Evolutionary conservation across 2,113 vertebrate species (phyloP), one percentile per base, ranked within the genome.

Genomic region (Acinonyx jubatus): DNA sequence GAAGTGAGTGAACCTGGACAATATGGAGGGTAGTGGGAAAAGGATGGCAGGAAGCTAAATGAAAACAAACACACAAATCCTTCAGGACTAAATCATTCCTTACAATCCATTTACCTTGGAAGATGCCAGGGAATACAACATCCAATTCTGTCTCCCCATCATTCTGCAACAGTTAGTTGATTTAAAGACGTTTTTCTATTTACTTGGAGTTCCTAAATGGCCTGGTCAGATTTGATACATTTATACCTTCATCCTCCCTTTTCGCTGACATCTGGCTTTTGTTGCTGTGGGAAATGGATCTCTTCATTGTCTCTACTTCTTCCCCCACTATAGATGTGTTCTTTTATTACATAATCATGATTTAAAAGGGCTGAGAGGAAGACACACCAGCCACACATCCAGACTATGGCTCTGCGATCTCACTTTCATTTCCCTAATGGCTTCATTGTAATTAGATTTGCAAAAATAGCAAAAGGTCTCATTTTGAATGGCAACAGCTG

Each of bases 401-500:
- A 95, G 65, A 73, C 93, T 92, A 81, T 41, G 80, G 97, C 85
- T 98, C 94, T 96, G 91, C 1, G 57, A 98, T 98, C 98, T 98
- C 97, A 96, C 96, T 98, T 98, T 97, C 98, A 99, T 99, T 99
- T 99, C 98, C 98, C 98, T 98, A 98, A 98, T 98, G 98, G 95
- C 87, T 98, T 94, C 94, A 63, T 98, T 99, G 98, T 99, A 99
- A 99, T 99, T 99, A 98, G 98, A 99, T 99, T 99, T 99, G 98
- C 98, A 98, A 98, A 99, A 99, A 97, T 98, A 99, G 98, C 95
- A 98, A 99, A 99, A 99, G 98, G 99, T 99, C 99, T 99, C 97
- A 97, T 99, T 99, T 98, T 99, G 99, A 99, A 99, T 98, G 98
- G 98, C 98, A 99, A 99, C 99, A 99, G 98, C 98, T 99, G 98